Evolutionary conservation across 2,888 invertebrate species (phyloP), one percentile per base, ranked within the genome.

Genomic region (Aleiodes alternator): DNA sequence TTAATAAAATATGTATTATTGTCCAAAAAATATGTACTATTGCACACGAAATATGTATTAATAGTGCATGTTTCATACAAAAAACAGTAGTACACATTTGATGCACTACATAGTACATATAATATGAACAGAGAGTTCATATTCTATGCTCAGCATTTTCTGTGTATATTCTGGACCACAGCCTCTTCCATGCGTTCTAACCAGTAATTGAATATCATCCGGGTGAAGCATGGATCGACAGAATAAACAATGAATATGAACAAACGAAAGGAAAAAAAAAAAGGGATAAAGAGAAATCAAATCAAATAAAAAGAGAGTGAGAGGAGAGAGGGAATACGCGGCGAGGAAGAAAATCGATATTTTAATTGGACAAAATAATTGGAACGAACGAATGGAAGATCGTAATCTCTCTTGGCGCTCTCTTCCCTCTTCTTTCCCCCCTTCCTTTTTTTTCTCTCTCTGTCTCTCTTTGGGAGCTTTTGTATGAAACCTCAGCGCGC

Each of bases 321-420:
- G 68, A 91, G 90, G 70, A 14, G 73, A 12, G 69, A 57, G 77
- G 72, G 76, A 75, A 68, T 70, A 56, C 68, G 91, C 79, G 90
- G 92, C 78, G 91, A 82, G 80, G 84, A 84, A 84, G 87, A 87
- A 88, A 88, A 88, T 88, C 88, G 88, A 87, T 87, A 87, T 88
- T 89, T 89, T 89, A 89, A 89, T 89, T 89, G 89, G 88, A 88
- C 88, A 88, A 88, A 89, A 89, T 89, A 89, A 89, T 89, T 89
- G 89, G 88, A 87, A 88, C 86, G 87, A 87, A 87, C 88, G 88
- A 88, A 88, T 87, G 85, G 85, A 86, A 88, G 88, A 89, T 88
- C 82, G 86, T 86, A 88, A 89, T 89, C 81, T 79, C 87, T 84
- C 82, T 69, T 75, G 77, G 82, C 79, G 29, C 31, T 68, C 12